Conservation (phyloP, 2,888 invertebrate genomes). For the Sinodicranocentrus sp. region DNA sequence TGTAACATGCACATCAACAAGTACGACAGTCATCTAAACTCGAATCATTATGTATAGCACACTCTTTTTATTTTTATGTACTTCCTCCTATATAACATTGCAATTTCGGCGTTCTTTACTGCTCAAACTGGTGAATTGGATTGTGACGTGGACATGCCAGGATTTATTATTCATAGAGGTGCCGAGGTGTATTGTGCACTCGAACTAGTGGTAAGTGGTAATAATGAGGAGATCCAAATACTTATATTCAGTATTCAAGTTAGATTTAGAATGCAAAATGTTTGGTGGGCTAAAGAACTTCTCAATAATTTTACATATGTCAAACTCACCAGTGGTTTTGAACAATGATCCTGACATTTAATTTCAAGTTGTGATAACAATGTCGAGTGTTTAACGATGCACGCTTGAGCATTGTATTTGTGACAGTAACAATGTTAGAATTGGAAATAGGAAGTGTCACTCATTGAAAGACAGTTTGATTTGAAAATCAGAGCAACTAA, state of each 20-base stretch:
- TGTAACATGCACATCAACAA: slow-evolving; percentile 2
- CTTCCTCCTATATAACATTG: background rate
- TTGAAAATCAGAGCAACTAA: slow-evolving; percentile 19
- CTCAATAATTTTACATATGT: no score
- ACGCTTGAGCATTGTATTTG: no score
- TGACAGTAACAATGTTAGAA: slow-evolving; percentile 21
- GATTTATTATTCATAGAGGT: background rate
- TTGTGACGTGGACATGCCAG: background rate
- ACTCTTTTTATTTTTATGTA: background rate
- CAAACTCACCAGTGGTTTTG: no score
- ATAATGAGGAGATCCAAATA: no score
- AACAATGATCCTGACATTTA: slow-evolving; percentile 10
- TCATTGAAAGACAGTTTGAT: slow-evolving; percentile 33
- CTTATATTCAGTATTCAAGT: no score
- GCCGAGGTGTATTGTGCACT: slow-evolving; percentile 13
- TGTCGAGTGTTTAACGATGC: no score
- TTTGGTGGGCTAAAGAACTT: no score
- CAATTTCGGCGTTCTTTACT: slow-evolving; percentile 15
- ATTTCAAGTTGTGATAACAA: background rate
- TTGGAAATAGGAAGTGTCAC: slow-evolving; percentile 5
- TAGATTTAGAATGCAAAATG: no score
- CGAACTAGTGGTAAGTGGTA: no score
- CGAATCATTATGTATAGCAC: background rate
- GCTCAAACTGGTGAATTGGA: background rate
- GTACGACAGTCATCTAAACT: background rate